Evolutionary conservation across 2,113 vertebrate genomes (phyloP).

Genomic region (Eupsittula cactorum): DNA sequence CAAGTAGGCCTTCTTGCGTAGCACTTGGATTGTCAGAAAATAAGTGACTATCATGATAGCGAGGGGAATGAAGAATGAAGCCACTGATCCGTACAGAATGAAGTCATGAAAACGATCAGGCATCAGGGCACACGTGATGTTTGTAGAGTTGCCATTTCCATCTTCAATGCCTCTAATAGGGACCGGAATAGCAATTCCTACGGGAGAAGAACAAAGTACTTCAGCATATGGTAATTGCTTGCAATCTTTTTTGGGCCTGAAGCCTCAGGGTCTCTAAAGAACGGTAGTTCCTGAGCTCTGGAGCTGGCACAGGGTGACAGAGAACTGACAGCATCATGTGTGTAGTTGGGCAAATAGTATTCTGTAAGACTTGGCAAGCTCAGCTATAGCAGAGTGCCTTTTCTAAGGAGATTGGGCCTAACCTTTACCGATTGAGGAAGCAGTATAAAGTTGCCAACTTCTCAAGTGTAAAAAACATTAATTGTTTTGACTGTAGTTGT

Average conservation of each 20-base stretch:
- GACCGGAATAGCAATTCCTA: conserved; percentile 94
- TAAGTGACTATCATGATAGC: conserved; percentile 95
- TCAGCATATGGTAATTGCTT: background rate
- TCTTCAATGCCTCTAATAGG: conserved; percentile 89
- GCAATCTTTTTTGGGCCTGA: background rate
- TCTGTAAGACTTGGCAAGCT: background rate
- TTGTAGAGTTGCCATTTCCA: conserved; percentile 60
- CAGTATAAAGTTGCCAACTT: background rate
- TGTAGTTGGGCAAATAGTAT: background rate
- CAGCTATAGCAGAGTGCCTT: background rate
- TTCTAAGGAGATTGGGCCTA: background rate
- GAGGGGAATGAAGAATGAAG: conserved; percentile 92
- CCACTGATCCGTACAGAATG: conserved; percentile 92
- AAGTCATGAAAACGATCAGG: conserved; percentile 86
- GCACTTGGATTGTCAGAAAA: conserved; percentile 89
- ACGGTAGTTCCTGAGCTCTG: background rate
- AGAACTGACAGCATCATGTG: background rate
- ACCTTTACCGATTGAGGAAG: background rate
- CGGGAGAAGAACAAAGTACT: conserved; percentile 46
- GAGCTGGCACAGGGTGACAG: background rate
- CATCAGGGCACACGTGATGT: conserved; percentile 85
- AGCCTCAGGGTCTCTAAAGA: background rate
- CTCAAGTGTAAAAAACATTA: background rate
- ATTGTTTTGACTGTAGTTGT: conserved; percentile 1
- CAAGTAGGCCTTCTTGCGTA: conserved; percentile 91